Base-by-base conservation (phyloP, 1,140 invertebrate genomes). In the Caenorhabditis remanei region DNA sequence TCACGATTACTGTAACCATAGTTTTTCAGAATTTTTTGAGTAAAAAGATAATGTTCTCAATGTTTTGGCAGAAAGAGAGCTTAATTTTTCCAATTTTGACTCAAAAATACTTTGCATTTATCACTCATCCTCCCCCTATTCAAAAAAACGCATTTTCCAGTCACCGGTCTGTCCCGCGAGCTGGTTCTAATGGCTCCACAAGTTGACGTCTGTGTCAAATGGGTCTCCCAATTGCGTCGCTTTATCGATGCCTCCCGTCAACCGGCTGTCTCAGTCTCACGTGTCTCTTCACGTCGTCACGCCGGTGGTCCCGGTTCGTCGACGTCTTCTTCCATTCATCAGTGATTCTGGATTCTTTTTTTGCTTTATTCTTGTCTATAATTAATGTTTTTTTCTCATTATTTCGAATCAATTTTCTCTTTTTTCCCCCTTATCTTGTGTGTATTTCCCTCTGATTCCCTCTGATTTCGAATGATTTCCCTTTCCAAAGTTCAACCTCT, bases 101-200 rank as follows among this genome's bases (percentile, higher is more conserved):
- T 84, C 55, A 4, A 58, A 14, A 58, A 58, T 58, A 58, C 6
- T 32, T 1, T 32, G 1, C 32, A 32, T 32, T 32, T n/a, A n/a
- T n/a, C 32, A 32, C 32, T 83, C n/a, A n/a, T 56, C 14, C 43
- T 63, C 32, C 7, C 48, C 7, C 83, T 41, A 46, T 85, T 55
- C 48, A 84, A 88, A 55, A 86, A 82, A 9, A 53, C 53, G 4
- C 19, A 71, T 41, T 53, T 55, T 82, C 19, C 79, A 65, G 21
- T 14, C 75, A 50, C 41, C 19, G 50, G 61, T 83, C 43, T 32
- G 14, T 58, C 88, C 43, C 63, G 61, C 24, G 19, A 75, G 85
- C 19, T 87, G 46, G 86, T 58, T 55, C 41, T 58, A 32, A 56
- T 61, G 61, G 41, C n/a, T 53, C 8, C 84, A 19, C 32, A 84